Evolutionary conservation across 30 jellyfish, hydroid and myxozoan genomes (phyloP).

Genomic region (Hydractinia symbiolongicarpus): DNA sequence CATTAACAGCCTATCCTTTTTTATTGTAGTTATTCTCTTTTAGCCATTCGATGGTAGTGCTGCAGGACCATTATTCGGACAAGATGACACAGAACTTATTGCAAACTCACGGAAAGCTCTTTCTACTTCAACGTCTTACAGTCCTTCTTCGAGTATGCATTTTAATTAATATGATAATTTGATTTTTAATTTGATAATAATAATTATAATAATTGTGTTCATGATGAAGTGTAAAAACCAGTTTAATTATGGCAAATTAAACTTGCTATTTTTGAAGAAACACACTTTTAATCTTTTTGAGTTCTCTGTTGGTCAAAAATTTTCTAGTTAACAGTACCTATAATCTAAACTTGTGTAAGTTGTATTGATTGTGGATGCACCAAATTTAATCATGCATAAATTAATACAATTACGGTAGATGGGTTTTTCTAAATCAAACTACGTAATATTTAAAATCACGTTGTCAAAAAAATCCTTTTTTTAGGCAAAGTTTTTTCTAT

Average conservation of each 20-base stretch:
- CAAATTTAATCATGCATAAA: too few relatives aligned
- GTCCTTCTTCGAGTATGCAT: conserved; percentile 22
- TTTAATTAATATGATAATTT: too few relatives aligned
- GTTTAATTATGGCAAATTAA: not conserved
- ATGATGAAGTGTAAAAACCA: not conserved
- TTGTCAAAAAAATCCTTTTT: not conserved
- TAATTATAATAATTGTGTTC: not conserved
- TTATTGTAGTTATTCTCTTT: not conserved
- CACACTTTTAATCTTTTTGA: not conserved
- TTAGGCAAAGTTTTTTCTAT: not conserved
- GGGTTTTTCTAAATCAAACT: not conserved
- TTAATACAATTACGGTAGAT: too few relatives aligned
- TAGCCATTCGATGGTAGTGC: conserved; percentile 76
- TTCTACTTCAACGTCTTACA: conserved; percentile 53
- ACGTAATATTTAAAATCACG: not conserved
- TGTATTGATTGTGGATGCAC: too few relatives aligned
- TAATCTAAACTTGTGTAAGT: too few relatives aligned
- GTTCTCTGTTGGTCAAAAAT: not conserved
- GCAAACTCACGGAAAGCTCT: conserved; percentile 76
- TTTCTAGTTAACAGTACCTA: too few relatives aligned
- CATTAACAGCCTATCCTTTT: too few relatives aligned
- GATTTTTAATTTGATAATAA: too few relatives aligned
- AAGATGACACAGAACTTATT: conserved; percentile 74
- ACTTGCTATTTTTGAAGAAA: not conserved
- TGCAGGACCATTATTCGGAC: conserved; percentile 59